Base-by-base conservation (phyloP, 2,113 vertebrate species). In the Hiodon tergisus region DNA sequence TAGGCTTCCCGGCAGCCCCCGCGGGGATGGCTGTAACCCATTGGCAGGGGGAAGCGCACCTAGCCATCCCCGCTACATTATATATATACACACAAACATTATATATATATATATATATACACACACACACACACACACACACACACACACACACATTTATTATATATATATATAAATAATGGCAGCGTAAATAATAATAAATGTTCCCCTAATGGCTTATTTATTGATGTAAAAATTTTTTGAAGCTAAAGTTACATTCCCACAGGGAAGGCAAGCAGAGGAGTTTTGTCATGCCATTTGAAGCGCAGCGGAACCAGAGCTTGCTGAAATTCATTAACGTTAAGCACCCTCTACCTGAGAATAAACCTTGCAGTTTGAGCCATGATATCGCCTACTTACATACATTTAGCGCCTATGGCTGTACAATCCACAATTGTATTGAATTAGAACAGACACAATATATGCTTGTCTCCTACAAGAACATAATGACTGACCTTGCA, bases 281-380 rank as follows among this genome's bases (percentile, higher is more conserved):
- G 10, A 13, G 76, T 31, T 31, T 52, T 78, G 87, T 82, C 77
- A 84, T 84, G 75, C 81, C 79, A 83, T 79, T 88, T 87, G 84
- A 84, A 85, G 69, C 71, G 57, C 86, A 82, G 76, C 72, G 65
- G 67, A 69, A 73, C 77, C 80, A 77, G 76, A 84, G 82, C 83
- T 79, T 72, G 74, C 79, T 81, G 76, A 81, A 80, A 75, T 74
- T 69, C 77, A 71, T 80, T 87, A 31, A 31, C 2, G 68, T 71
- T 67, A 52, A 85, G 82, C 85, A 84, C 82, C 85, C 80, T 83
- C 68, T 78, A 75, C 78, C 69, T 77, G 78, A 79, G 71, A 82
- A 80, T 3, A 57, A 78, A 76, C 75, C n/a, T 17, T 31, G 31
- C 1, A 31, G 31, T 31, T 31, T 31, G 31, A 31, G 31, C 31